Evolutionary conservation across 2,797 vertebrate genomes (phyloP).

Genomic region (Onychomys arenicola): DNA sequence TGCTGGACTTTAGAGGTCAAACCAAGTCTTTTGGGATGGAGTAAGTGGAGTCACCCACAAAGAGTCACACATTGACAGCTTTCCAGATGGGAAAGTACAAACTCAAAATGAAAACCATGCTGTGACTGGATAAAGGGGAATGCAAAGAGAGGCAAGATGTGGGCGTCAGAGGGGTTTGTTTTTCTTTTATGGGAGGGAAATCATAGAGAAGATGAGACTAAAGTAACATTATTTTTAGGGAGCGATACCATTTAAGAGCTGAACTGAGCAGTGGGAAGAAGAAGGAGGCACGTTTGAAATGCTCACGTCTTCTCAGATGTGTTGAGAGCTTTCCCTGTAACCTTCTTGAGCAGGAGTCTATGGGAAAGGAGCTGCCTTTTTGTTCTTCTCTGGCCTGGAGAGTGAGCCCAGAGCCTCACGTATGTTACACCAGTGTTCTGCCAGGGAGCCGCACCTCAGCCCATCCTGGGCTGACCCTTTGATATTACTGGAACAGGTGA

Average conservation of each 20-base stretch:
- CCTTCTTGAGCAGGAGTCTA: background rate
- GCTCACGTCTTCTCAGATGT: background rate
- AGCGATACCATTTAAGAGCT: constrained; percentile 50
- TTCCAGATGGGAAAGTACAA: constrained; percentile 59
- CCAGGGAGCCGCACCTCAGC: background rate
- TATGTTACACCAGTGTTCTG: background rate
- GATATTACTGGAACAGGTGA: background rate
- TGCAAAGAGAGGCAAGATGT: constrained; percentile 65
- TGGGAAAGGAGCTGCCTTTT: background rate
- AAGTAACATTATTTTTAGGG: constrained; percentile 65
- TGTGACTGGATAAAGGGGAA: background rate
- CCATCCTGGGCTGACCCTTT: background rate
- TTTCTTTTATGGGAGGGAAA: background rate
- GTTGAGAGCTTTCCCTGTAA: background rate
- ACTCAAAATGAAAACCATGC: constrained; percentile 81
- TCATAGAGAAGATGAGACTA: constrained; percentile 36
- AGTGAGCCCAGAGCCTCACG: background rate
- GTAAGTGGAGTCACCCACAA: constrained; percentile 55
- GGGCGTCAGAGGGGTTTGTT: constrained; percentile 40
- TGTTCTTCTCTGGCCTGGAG: background rate
- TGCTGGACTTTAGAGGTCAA: constrained; percentile 78
- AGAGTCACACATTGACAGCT: constrained; percentile 62
- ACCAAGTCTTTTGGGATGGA: constrained; percentile 76
- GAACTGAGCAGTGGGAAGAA: background rate
- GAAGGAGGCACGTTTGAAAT: background rate